phyloP scores from a whole-genome alignment of 2,888 invertebrate species.

The Leuctra nigra region DNA sequence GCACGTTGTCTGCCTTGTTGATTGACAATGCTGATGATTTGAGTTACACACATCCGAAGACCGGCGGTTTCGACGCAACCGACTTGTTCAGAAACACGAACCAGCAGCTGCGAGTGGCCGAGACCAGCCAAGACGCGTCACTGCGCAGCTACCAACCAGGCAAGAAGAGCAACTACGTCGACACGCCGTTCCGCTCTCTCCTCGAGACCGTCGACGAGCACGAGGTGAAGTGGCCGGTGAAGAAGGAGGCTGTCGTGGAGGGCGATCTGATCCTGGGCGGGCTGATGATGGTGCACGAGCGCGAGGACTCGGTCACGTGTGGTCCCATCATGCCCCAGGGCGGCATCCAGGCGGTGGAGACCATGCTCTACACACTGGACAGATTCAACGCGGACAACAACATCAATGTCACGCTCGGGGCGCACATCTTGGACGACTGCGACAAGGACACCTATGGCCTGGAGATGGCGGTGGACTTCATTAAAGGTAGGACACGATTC shows the following conservation, averaged over 20 bases:
- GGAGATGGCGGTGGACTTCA: slow-evolving; percentile 94
- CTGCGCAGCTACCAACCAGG: background rate
- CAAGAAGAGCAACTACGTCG: background rate
- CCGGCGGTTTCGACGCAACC: background rate
- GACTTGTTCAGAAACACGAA: background rate
- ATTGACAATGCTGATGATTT: too few species aligned
- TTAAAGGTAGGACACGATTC: slow-evolving; percentile 89
- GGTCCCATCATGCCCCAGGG: slow-evolving; percentile 95
- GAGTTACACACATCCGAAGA: too few species aligned
- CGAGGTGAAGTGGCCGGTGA: slow-evolving; percentile 62
- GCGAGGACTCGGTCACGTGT: slow-evolving; percentile 80
- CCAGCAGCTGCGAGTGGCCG: background rate
- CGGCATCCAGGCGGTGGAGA: slow-evolving; percentile 80
- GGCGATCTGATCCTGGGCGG: slow-evolving; percentile 87
- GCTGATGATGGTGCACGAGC: slow-evolving; percentile 91
- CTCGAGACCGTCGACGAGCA: background rate
- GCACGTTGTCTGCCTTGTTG: too few species aligned
- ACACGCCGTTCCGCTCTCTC: background rate
- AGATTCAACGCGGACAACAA: slow-evolving; percentile 59
- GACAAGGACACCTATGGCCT: slow-evolving; percentile 93
- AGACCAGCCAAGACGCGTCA: background rate
- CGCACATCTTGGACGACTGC: slow-evolving; percentile 88
- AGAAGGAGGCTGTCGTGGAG: slow-evolving; percentile 78
- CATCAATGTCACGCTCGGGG: slow-evolving; percentile 72
- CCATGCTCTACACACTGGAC: slow-evolving; percentile 87